Evolutionary conservation across 2,888 invertebrate genomes (phyloP).

Genomic region (Cataglyphis rosenhaueri): DNA sequence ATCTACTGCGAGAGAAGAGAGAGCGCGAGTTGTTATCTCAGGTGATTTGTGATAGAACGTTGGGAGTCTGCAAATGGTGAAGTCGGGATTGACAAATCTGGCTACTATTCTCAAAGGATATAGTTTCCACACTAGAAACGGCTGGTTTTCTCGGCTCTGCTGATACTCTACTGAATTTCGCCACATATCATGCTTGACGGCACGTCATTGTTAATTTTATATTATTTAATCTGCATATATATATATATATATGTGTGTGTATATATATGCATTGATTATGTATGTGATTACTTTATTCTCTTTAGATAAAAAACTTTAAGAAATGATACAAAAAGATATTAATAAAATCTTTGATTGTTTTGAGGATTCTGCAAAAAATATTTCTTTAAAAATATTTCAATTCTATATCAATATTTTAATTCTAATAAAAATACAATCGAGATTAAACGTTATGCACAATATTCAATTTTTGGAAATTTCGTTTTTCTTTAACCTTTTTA

Average conservation of each 20-base stretch:
- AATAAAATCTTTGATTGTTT: background rate
- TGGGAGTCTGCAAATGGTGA: slow-evolving; percentile 32
- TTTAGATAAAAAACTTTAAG: background rate
- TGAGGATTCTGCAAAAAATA: no score
- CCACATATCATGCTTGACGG: no score
- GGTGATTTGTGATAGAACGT: slow-evolving; percentile 44
- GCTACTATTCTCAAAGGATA: background rate
- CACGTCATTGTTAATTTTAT: background rate
- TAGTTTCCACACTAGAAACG: slow-evolving; percentile 12
- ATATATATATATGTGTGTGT: no score
- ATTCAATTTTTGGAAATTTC: background rate
- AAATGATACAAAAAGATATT: background rate
- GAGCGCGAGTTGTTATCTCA: slow-evolving; percentile 35
- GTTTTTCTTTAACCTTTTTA: background rate
- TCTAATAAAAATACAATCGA: background rate
- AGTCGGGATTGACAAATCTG: slow-evolving; percentile 48
- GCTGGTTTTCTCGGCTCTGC: background rate
- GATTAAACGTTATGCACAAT: slow-evolving; percentile 6
- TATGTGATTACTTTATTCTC: background rate
- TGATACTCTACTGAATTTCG: background rate
- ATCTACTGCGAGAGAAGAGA: slow-evolving; percentile 13
- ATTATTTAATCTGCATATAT: background rate
- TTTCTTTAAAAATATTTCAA: no score
- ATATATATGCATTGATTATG: background rate
- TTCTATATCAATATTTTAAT: no score